These are phyloP conservation scores for Calyptommatus sinebrachiatus DNA, from an alignment of 2,113 vertebrate species.

Conservation along the genomic window DNA sequence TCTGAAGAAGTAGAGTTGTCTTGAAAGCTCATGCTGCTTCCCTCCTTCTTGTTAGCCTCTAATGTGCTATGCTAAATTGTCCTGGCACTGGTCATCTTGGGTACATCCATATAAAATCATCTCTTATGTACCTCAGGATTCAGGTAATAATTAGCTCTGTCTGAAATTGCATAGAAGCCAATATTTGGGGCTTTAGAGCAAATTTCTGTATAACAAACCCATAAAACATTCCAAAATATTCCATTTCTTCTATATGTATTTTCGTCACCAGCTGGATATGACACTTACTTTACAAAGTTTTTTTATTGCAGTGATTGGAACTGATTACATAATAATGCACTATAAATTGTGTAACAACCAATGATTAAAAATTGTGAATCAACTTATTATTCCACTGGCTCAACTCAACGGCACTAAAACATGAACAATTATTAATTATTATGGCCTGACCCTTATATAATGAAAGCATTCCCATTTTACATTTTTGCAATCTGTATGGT, in stretches of 20 bases:
- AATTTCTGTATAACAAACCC: not conserved
- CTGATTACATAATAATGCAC: slow-evolving; percentile 10
- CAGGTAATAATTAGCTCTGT: not conserved
- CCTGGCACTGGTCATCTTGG: not conserved
- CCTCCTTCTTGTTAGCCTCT: too few species aligned
- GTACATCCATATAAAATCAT: not conserved
- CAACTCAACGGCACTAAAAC: not conserved
- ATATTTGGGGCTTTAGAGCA: not conserved
- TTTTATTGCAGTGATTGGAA: not conserved
- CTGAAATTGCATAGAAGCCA: not conserved
- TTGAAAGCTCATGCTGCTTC: too few species aligned
- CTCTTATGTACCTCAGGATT: not conserved
- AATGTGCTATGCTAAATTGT: not conserved
- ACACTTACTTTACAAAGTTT: not conserved
- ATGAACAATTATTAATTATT: slow-evolving; percentile 30
- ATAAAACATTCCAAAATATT: not conserved
- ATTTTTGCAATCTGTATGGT: slow-evolving; percentile 37
- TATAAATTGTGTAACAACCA: slow-evolving; percentile 9
- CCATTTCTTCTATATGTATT: not conserved
- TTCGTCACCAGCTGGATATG: not conserved
- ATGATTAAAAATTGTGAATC: slow-evolving; percentile 22
- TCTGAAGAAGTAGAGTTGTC: too few species aligned
- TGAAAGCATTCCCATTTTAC: slow-evolving; percentile 2
- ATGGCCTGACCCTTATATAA: not conserved
- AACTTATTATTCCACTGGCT: not conserved